Evolutionary conservation across 1,140 invertebrate species (phyloP), one percentile per base, ranked within the genome.

Genomic region (Zaprionus ornatus): DNA sequence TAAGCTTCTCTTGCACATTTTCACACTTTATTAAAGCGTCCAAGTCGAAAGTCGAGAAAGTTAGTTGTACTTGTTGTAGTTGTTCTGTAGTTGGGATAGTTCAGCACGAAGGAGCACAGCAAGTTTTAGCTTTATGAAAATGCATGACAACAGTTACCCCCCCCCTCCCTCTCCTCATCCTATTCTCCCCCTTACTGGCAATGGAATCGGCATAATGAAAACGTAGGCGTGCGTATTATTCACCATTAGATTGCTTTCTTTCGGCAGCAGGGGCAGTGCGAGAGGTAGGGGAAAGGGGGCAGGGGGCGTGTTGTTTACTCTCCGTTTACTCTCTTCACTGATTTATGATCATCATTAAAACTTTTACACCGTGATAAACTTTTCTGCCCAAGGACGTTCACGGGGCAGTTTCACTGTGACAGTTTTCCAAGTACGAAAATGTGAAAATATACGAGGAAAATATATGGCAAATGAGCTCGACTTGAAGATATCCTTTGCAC

Each of bases 1-100:
- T 42, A 23, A 66, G 48, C 6, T 60, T 48, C 45, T 62, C 50
- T 60, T 65, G 42, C 62, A 84, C 75, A 88, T 88, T 88, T 85
- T 88, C 85, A 88, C 85, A 88, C 85, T 88, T 90, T 88, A 90
- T 88, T 88, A 88, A 90, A 90, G 85, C 77, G 71, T 55, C 55
- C 80, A 88, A 83, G 82, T 87, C 79, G 69, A 71, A 86, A 90
- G 67, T 80, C 40, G 40, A 12, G 45, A 50, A 50, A 50, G 19
- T 69, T 85, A 63, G 68, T 80, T 80, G 55, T 67, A 75, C 19
- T 50, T 13, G 77, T 83, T 87, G 27, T 29, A 10, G 29, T 32
- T 32, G 29, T 9, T 32, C 9, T 32, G 29, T 17, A 45, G 40
- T 87, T 23, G 19, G 19, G 4, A 65, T 63, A 72, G 81, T 76